phyloP scores from a whole-genome alignment of 2,888 invertebrate species.

The Pyrocoelia pectoralis region DNA sequence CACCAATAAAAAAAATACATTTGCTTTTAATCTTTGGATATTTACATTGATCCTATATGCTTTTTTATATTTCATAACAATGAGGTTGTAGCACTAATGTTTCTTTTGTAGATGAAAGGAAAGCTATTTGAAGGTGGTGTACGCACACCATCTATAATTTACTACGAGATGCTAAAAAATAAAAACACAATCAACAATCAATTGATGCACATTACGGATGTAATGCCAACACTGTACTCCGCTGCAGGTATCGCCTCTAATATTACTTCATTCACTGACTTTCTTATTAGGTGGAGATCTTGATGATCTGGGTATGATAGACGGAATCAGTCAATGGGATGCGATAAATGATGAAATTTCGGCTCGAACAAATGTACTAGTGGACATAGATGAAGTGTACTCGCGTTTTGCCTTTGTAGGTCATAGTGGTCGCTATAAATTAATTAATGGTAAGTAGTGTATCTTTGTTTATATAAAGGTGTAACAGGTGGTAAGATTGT shows the following conservation, averaged over 20 bases:
- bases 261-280: no score
- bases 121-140: conserved; percentile 86
- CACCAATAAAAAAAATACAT: no score
- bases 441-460: conserved; percentile 46
- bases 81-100: no score
- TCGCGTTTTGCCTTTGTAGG: conserved; percentile 54
- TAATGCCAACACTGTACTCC: conserved; percentile 73
- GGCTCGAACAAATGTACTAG: conserved; percentile 42
- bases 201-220: conserved; percentile 81
- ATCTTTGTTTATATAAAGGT: no score
- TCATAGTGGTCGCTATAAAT: conserved; percentile 43
- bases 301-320: conserved; percentile 46
- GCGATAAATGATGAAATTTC: conserved; percentile 43
- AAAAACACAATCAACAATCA: conserved; percentile 64
- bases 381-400: conserved; percentile 55
- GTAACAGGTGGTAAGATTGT: no score
- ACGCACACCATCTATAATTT: conserved; percentile 76
- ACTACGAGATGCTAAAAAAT: conserved; percentile 67
- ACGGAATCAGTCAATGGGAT: conserved; percentile 57
- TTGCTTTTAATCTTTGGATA: no score
- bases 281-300: conserved; percentile 43
- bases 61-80: no score
- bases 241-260: conserved; percentile 31
- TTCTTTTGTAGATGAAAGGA: conserved; percentile 76
- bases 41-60: no score